phyloP scores from a whole-genome alignment of 1,140 invertebrate genomes.

The Planococcus citri region DNA sequence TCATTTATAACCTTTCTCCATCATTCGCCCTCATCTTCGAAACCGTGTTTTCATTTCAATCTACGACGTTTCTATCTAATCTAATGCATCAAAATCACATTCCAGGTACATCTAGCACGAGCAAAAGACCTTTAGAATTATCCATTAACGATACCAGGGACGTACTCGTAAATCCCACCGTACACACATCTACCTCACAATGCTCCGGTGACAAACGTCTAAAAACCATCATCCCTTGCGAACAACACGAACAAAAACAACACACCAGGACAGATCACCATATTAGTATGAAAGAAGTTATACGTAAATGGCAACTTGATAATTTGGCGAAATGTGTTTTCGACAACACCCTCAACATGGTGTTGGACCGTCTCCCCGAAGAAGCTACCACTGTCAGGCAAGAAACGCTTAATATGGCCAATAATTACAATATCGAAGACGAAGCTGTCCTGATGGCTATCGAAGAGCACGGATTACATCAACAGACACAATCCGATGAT shows the following conservation, averaged over 20 bases:
- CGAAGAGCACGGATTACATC: constrained; percentile 31
- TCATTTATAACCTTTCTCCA: background rate
- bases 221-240: background rate
- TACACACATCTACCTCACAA: background rate
- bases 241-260: background rate
- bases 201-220: background rate
- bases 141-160: background rate
- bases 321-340: constrained; percentile 27
- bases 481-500: constrained; percentile 22
- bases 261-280: background rate
- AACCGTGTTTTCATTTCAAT: background rate
- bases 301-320: constrained; percentile 23
- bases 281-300: background rate
- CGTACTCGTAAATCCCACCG: background rate
- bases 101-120: background rate
- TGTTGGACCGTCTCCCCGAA: constrained; percentile 31
- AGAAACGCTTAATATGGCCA: constrained; percentile 23
- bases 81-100: background rate
- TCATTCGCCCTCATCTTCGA: background rate
- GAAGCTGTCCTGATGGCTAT: constrained; percentile 35
- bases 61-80: background rate
- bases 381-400: constrained; percentile 27
- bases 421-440: constrained; percentile 30
- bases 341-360: constrained; percentile 35
- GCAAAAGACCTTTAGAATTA: background rate